Evolutionary conservation across 53 echinoderm and acorn worm genomes (phyloP), one percentile per base, ranked within the genome.

Genomic region (Arbacia lixula): DNA sequence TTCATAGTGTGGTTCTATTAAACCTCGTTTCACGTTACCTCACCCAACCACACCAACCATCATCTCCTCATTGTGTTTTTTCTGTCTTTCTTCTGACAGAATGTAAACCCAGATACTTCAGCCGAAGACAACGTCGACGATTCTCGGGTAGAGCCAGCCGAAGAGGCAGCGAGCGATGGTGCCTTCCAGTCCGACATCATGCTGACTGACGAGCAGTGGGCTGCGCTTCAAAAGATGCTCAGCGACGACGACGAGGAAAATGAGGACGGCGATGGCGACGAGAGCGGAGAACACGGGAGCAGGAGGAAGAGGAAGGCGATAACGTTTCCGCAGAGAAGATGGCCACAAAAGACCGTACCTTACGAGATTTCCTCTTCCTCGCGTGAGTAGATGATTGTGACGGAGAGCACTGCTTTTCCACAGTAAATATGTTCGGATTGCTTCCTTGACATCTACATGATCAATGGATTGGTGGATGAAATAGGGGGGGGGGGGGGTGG

Each of bases 141-240:
- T 46, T 8, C 8, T 46, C 9, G 49, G 9, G n/a, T 67, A 19
- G 2, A 33, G 9, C 30, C 74, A 25, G 6, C 74, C 5, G 28
- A 43, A 19, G 74, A 74, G 21, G 74, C 30, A 3, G 36, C 30
- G 35, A 74, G 74, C 22, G 74, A 12, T 4, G 71, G 36, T n/a
- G 67, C 83, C 32, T 66, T 83, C 41, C 81, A 87, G 56, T 80
- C 81, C 17, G 87, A 87, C 38, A 87, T 87, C 51, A 87, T 66
- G 57, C 12, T 87, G 12, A 74, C 74, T 5, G 68, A 41, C 17
- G 81, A 36, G 27, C 68, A 80, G 25, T 28, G 67, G 40, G 22
- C 16, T 0, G 52, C 32, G 9, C 22, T 87, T 20, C 8, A 39
- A 5, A 68, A 53, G 43, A 39, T 55, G 66, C 19, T 87, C 58